phyloP scores from a whole-genome alignment of 2,888 invertebrate genomes.

The Molorchus minor region DNA sequence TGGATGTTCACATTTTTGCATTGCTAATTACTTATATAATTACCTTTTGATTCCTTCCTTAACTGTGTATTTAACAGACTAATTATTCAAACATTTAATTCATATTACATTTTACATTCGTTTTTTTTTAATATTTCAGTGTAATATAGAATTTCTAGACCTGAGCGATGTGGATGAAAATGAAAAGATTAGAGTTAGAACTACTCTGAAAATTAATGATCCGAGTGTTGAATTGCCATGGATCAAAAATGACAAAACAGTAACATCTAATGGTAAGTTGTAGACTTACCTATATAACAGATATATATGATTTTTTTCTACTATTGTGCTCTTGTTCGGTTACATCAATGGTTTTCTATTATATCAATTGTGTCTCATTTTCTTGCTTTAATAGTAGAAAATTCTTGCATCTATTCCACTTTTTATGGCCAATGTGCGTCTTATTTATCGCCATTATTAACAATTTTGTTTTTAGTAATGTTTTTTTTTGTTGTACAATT shows the following conservation, averaged over 20 bases:
- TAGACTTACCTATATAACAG: too few species aligned
- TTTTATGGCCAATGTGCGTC: constrained; percentile 2
- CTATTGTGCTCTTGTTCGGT: too few species aligned
- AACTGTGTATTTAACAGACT: constrained; percentile 20
- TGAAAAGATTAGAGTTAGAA: constrained; percentile 71
- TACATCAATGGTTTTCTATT: too few species aligned
- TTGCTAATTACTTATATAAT: constrained; percentile 22
- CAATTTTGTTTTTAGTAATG: too few species aligned
- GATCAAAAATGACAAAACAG: constrained; percentile 45
- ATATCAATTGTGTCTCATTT: too few species aligned
- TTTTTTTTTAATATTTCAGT: constrained; percentile 35
- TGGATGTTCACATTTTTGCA: constrained; percentile 8
- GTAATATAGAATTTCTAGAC: constrained; percentile 73
- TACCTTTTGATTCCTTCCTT: constrained; percentile 4
- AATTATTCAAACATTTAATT: too few species aligned
- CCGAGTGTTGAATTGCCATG: constrained; percentile 61
- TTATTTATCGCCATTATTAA: too few species aligned
- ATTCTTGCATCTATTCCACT: constrained; percentile 7
- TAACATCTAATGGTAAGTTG: constrained; percentile 31
- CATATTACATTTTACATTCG: background rate
- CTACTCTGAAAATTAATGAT: constrained; percentile 66
- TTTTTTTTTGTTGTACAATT: too few species aligned
- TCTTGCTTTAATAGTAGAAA: too few species aligned
- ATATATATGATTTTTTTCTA: too few species aligned
- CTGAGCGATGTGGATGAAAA: constrained; percentile 76